These are phyloP conservation scores for Mantis religiosa DNA, from an alignment of 2,888 invertebrate genomes.

Conservation along the genomic window DNA sequence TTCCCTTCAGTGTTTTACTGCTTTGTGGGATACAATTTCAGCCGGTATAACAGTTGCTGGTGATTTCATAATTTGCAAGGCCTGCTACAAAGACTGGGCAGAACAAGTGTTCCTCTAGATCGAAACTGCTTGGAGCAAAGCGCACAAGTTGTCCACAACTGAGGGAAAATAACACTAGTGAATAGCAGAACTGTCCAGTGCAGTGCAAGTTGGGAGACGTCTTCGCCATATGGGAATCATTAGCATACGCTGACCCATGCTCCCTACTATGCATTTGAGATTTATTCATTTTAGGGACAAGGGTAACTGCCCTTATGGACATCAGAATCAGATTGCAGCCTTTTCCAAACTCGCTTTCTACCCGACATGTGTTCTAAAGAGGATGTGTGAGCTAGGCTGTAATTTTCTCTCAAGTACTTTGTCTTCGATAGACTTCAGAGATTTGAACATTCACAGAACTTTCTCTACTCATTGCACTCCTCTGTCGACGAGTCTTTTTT, in stretches of 20 bases:
- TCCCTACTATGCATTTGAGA: neutral
- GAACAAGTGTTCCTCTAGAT: neutral
- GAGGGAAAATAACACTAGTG: neutral
- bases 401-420: too few species aligned
- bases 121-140: too few species aligned
- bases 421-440: too few species aligned
- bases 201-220: neutral
- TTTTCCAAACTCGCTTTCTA: too few species aligned
- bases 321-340: neutral
- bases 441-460: too few species aligned
- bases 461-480: too few species aligned
- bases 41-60: too few species aligned
- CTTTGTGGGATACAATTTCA: too few species aligned
- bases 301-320: neutral
- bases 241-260: neutral
- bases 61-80: neutral
- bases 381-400: too few species aligned
- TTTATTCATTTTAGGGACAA: neutral
- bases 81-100: neutral
- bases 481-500: too few species aligned
- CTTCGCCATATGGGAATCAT: neutral
- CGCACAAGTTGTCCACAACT: neutral
- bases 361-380: too few species aligned
- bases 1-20: too few species aligned
- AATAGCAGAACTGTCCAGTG: neutral